Base-by-base conservation (phyloP, 2,888 invertebrate species). In the Frankliniella intonsa region DNA sequence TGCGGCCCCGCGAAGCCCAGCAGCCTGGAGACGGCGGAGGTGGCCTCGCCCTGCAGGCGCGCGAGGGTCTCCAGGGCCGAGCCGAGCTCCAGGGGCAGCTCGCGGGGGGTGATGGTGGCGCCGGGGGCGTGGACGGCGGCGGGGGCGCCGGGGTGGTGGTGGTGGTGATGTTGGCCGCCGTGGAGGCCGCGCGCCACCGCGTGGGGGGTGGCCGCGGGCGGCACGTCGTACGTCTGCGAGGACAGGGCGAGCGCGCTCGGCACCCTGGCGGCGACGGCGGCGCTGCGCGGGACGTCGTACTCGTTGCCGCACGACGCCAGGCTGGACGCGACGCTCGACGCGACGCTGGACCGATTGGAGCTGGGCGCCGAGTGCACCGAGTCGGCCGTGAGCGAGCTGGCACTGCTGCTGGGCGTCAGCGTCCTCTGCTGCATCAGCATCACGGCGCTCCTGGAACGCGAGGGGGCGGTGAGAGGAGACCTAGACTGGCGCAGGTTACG, bases 1-100 rank as follows among this genome's bases (percentile, higher is more conserved):
- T 93, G 92, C 50, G 95, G 94, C 84, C 91, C 90, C 83, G 94
- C 95, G 88, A 94, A 94, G 81, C 93, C 93, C 81, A 95, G 90
- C 82, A 95, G 89, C 87, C 92, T 91, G n/a, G 93, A 92, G 84
- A 95, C 94, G 65, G 96, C 93, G 82, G 92, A 92, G 50, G 95
- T 94, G 0, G 96, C 94, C 88, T 97, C 96, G 83, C 90, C 91
- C 87, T 95, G 94, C 84, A 94, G 88, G 86, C 92, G 92, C 84
- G 93, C 93, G 84, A 95, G 89, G 82, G 92, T 91, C 85, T 95
- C 94, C 85, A 95, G 88, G 0, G 95, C 95, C 51, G 94, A 93
- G 85, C 91, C 91, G 84, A 94, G 89, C 86, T 94, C 94, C 84
- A 95, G 87, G 0, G 94, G 94, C 83, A 95, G 89, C 86, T 93